phyloP scores from a whole-genome alignment of 2,797 vertebrate genomes.

The Anableps anableps region DNA sequence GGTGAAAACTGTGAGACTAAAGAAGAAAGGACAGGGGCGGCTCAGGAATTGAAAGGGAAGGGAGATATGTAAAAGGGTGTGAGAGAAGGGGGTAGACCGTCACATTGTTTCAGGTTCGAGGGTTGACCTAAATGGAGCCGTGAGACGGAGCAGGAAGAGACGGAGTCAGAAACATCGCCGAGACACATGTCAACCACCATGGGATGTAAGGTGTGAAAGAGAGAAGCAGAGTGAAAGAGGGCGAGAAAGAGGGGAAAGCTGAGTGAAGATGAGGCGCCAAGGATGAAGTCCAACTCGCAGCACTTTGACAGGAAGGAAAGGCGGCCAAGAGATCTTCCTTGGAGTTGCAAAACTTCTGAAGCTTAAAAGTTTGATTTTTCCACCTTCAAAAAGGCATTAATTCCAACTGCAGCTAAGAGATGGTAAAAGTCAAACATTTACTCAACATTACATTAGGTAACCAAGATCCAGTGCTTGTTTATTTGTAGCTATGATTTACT shows the following conservation, averaged over 20 bases:
- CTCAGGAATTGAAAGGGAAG: slow-evolving; percentile 37
- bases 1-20: slow-evolving; percentile 5
- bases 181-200: slow-evolving; percentile 71
- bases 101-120: slow-evolving; percentile 69
- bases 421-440: not conserved
- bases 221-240: slow-evolving; percentile 57
- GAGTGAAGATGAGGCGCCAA: slow-evolving; percentile 18
- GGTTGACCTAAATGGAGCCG: slow-evolving; percentile 75
- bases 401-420: not conserved
- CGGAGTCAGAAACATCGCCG: slow-evolving; percentile 64
- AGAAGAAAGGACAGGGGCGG: slow-evolving; percentile 46
- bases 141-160: slow-evolving; percentile 63
- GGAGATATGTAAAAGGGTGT: slow-evolving; percentile 54
- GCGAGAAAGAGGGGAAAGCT: slow-evolving; percentile 32
- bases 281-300: slow-evolving; percentile 33
- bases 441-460: not conserved
- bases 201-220: slow-evolving; percentile 71
- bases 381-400: slow-evolving; percentile 5
- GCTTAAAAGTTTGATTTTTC: slow-evolving; percentile 26
- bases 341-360: slow-evolving; percentile 36
- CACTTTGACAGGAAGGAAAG: slow-evolving; percentile 35
- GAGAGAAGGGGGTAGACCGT: slow-evolving; percentile 26
- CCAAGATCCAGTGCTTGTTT: not conserved
- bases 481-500: not conserved
- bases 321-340: slow-evolving; percentile 19